Evolutionary conservation across 2,113 vertebrate species (phyloP).

Genomic region (Oriolus oriolus): DNA sequence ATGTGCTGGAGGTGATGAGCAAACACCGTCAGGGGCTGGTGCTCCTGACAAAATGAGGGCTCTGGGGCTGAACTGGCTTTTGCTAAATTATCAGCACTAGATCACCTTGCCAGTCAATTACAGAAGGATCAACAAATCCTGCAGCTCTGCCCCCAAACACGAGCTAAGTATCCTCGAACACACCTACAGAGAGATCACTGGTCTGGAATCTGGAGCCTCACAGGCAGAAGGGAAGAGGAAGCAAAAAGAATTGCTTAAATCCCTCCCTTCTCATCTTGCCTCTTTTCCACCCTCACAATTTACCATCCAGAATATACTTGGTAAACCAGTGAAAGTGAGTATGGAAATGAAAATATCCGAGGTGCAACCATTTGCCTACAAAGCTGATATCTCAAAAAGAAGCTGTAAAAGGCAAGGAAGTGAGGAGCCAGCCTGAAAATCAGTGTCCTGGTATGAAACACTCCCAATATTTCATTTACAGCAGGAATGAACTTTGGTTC

Average conservation of each 20-base stretch:
- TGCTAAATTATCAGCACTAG: background rate
- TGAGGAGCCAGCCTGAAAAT: background rate
- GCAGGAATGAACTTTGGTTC: background rate
- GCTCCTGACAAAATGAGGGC: conserved; percentile 28
- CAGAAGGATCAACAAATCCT: conserved; percentile 30
- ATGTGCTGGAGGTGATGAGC: background rate
- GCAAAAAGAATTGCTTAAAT: background rate
- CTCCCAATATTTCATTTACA: background rate
- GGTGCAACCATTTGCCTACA: background rate
- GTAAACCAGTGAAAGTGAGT: background rate
- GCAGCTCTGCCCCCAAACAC: background rate
- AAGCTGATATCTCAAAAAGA: background rate
- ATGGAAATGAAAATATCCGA: background rate
- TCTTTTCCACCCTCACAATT: background rate
- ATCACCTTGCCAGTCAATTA: background rate
- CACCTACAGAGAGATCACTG: background rate
- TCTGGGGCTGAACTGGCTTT: background rate
- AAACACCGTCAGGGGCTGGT: background rate
- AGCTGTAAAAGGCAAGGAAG: background rate
- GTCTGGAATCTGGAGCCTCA: background rate
- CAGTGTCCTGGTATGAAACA: background rate
- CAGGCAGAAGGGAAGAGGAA: background rate
- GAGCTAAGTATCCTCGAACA: background rate
- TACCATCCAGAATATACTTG: background rate
- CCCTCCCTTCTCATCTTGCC: background rate